phyloP scores from a whole-genome alignment of 2,888 invertebrate genomes.

The Drosophila macrospina region DNA sequence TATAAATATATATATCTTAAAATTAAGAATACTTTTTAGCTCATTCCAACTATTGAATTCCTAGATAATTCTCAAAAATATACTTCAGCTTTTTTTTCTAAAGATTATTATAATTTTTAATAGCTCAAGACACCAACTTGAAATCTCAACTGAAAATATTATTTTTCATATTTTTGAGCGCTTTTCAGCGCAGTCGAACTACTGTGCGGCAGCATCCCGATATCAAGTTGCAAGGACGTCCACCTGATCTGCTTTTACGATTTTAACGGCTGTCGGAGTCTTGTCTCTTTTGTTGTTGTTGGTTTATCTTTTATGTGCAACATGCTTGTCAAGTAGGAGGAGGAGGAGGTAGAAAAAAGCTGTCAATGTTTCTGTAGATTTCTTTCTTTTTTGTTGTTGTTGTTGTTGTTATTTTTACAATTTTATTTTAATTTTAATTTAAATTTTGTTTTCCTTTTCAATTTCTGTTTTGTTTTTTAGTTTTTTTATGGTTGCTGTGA shows the following conservation, averaged over 20 bases:
- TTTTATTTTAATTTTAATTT: slow-evolving; percentile 29
- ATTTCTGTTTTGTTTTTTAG: slow-evolving; percentile 4
- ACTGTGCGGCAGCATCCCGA: slow-evolving; percentile 35
- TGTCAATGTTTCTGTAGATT: slow-evolving; percentile 57
- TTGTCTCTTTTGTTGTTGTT: slow-evolving; percentile 39
- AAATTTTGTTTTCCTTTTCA: slow-evolving; percentile 20
- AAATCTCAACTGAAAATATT: no score
- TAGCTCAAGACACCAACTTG: no score
- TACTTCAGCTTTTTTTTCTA: no score
- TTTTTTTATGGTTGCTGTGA: slow-evolving; percentile 19
- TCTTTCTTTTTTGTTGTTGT: slow-evolving; percentile 16
- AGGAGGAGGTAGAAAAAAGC: slow-evolving; percentile 24
- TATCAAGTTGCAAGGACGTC: slow-evolving; percentile 66
- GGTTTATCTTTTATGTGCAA: slow-evolving; percentile 43
- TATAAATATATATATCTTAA: no score
- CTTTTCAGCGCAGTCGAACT: neutral
- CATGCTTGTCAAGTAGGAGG: slow-evolving; percentile 37
- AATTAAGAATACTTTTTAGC: no score
- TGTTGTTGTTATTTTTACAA: no score
- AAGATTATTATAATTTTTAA: no score
- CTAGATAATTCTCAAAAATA: no score
- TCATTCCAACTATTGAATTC: no score
- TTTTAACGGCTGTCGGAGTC: slow-evolving; percentile 52
- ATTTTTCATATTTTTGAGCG: no score
- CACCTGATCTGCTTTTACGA: slow-evolving; percentile 63